A percentile compares a stretch with the other conserved stretches of the same genome.
These are phyloP conservation scores for Lomographa bimaculata DNA, from an alignment of 2,888 invertebrate genomes.

Conservation along the genomic window DNA sequence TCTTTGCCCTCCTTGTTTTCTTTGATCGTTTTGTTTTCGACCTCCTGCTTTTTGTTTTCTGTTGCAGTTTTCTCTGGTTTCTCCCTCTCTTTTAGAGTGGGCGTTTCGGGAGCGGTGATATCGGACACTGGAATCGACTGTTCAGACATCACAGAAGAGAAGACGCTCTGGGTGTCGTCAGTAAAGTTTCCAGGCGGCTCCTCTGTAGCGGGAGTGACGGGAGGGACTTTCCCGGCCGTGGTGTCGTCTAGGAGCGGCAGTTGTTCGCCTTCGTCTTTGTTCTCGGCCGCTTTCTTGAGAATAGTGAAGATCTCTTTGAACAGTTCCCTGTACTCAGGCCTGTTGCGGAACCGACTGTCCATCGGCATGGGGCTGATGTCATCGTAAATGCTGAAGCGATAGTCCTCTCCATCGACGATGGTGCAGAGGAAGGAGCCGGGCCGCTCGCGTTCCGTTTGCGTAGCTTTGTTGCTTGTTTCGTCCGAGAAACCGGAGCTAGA, in stretches of 20 bases:
- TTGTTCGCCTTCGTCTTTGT: slow-evolving; percentile 91
- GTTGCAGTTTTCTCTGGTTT: slow-evolving; percentile 50
- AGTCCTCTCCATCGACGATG: slow-evolving; percentile 93
- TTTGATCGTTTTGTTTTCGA: slow-evolving; percentile 44
- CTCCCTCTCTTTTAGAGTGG: slow-evolving; percentile 83
- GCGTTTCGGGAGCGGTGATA: slow-evolving; percentile 81
- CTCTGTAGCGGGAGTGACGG: slow-evolving; percentile 87
- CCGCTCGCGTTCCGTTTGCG: slow-evolving; percentile 90
- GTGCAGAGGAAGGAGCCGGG: slow-evolving; percentile 93
- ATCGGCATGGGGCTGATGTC: slow-evolving; percentile 91
- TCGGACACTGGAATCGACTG: slow-evolving; percentile 88
- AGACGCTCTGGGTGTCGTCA: slow-evolving; percentile 89
- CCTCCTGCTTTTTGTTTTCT: slow-evolving; percentile 60
- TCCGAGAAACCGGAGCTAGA: slow-evolving; percentile 93
- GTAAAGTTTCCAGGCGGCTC: slow-evolving; percentile 85
- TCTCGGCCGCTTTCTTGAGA: slow-evolving; percentile 92
- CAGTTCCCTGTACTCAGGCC: slow-evolving; percentile 91
- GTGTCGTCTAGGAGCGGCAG: slow-evolving; percentile 88
- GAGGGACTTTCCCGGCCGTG: slow-evolving; percentile 84
- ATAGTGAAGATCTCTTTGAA: slow-evolving; percentile 94
- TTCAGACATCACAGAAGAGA: slow-evolving; percentile 90
- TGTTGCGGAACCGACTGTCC: slow-evolving; percentile 91
- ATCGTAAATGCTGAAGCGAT: slow-evolving; percentile 93
- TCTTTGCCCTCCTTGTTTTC: slow-evolving; percentile 43
- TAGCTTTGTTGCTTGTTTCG: slow-evolving; percentile 92